phyloP scores from a whole-genome alignment of 2,888 invertebrate species.

The Tyria jacobaeae region DNA sequence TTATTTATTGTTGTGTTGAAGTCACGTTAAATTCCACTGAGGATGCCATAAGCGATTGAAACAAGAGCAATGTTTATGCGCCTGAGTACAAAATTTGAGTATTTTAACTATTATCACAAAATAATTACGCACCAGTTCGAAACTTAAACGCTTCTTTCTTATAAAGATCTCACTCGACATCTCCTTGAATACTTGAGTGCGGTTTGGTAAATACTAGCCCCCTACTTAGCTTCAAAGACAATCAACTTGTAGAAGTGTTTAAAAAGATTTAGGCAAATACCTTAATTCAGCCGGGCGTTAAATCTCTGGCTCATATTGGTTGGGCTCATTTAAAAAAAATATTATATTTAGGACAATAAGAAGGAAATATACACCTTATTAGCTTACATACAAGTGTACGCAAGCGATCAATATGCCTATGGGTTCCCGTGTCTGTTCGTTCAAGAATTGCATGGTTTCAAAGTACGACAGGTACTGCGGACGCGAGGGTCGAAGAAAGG shows the following conservation, averaged over 20 bases:
- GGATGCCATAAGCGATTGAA: not conserved
- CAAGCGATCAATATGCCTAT: slow-evolving; percentile 50
- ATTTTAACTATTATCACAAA: no score
- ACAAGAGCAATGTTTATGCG: not conserved
- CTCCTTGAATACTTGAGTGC: no score
- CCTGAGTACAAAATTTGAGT: not conserved
- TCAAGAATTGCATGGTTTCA: slow-evolving; percentile 60
- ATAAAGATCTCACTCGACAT: no score
- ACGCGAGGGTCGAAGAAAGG: slow-evolving; percentile 57
- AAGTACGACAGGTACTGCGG: slow-evolving; percentile 51
- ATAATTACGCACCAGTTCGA: no score
- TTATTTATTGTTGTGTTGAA: not conserved
- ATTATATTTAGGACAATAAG: not conserved
- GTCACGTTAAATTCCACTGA: not conserved
- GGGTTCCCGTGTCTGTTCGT: slow-evolving; percentile 48
- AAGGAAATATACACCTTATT: slow-evolving; percentile 30
- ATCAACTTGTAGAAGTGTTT: no score
- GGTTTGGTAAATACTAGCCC: no score
- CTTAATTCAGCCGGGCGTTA: no score
- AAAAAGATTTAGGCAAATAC: no score
- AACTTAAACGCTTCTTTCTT: no score
- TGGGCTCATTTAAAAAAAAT: no score
- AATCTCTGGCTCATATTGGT: no score
- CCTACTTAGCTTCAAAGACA: no score
- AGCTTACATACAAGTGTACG: slow-evolving; percentile 33